A percentile compares a stretch with the other conserved stretches of the same genome.
These are phyloP conservation scores for Dermatophagoides farinae DNA, from an alignment of 1,140 invertebrate genomes.

Conservation along the genomic window DNA sequence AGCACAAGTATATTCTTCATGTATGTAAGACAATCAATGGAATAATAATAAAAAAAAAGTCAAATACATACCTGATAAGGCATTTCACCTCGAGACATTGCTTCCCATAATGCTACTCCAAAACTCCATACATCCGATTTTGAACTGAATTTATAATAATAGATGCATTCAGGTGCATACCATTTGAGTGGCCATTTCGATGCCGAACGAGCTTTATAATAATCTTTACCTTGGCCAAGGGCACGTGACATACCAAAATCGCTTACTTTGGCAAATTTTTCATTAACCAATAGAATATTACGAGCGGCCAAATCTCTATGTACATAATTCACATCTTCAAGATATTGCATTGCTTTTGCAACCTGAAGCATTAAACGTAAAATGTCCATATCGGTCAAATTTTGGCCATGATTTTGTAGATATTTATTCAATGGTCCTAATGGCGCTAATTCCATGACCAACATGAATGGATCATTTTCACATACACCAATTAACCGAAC, in stretches of 20 bases:
- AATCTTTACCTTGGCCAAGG: conserved; percentile 21
- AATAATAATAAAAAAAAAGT: background rate
- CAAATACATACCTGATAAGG: conserved; percentile 26
- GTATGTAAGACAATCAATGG: too few species aligned
- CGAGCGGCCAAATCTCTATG: conserved; percentile 29
- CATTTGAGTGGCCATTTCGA: conserved; percentile 23
- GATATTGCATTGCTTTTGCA: conserved; percentile 30
- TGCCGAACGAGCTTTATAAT: conserved; percentile 22
- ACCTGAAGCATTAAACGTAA: conserved; percentile 26
- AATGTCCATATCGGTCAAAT: conserved; percentile 16
- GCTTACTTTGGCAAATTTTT: conserved; percentile 30
- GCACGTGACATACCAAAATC: conserved; percentile 32
- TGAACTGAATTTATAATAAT: conserved; percentile 25
- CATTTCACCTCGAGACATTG: conserved; percentile 28
- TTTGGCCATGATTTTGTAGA: conserved; percentile 22
- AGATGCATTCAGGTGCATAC: conserved; percentile 27
- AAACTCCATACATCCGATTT: conserved; percentile 30
- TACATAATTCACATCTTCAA: conserved; percentile 29
- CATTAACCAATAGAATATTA: conserved; percentile 32
- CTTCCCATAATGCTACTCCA: conserved; percentile 32
- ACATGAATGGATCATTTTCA: conserved; percentile 29
- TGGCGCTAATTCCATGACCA: conserved; percentile 32
- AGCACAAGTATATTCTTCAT: too few species aligned
- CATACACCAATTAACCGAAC: conserved; percentile 31
- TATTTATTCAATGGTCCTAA: conserved; percentile 30